Conservation (phyloP, 2,888 invertebrate species). For the Chromoteleia sp. region DNA sequence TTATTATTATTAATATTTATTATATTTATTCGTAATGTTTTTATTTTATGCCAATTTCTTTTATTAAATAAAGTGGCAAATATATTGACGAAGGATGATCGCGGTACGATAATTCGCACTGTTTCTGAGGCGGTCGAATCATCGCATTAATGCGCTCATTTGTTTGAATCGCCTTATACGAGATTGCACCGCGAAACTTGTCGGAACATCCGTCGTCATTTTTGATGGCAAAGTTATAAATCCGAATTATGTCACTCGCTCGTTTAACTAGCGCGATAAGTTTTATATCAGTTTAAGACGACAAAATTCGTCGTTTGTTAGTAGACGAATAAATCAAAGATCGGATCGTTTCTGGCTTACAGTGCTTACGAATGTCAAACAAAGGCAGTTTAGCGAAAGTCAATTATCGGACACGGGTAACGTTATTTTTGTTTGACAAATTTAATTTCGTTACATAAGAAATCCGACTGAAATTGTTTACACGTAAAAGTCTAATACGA, state of each 20-base stretch:
- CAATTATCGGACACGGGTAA: slow-evolving; percentile 30
- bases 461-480: not conserved
- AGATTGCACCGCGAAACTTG: slow-evolving; percentile 26
- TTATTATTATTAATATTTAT: too few relatives aligned
- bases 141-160: slow-evolving; percentile 30
- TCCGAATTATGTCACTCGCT: slow-evolving; percentile 26
- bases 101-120: not conserved
- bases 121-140: slow-evolving; percentile 15
- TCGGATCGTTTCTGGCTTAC: not conserved
- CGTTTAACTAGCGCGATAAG: slow-evolving; percentile 1
- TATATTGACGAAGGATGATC: not conserved
- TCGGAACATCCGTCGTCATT: slow-evolving; percentile 21
- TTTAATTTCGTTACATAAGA: slow-evolving; percentile 11
- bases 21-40: too few relatives aligned
- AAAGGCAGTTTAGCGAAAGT: slow-evolving; percentile 9
- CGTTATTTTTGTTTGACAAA: slow-evolving; percentile 1
- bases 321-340: not conserved
- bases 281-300: not conserved
- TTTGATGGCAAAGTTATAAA: slow-evolving; percentile 18
- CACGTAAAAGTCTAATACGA: too few relatives aligned
- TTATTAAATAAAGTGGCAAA: too few relatives aligned
- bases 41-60: too few relatives aligned
- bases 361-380: not conserved
- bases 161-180: slow-evolving; percentile 14
- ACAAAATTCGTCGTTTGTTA: slow-evolving; percentile 1